Base-by-base conservation (phyloP, 1,140 invertebrate genomes). In the Plutomurus gul region DNA sequence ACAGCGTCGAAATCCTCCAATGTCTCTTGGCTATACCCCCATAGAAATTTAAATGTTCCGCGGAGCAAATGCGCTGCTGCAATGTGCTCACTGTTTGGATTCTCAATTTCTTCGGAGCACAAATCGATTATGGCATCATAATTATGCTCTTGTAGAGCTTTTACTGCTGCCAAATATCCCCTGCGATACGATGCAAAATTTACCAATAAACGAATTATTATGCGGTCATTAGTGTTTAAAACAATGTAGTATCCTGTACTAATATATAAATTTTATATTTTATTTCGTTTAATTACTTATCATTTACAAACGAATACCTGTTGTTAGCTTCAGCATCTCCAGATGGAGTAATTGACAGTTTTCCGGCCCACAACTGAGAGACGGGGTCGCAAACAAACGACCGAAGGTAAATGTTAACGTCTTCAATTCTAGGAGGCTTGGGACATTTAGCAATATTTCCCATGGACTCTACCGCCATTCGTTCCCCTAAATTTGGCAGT, bases 21-120 rank as follows among this genome's bases (percentile, higher is more conserved):
- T 13, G 51, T 47, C 3, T 76, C 47, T 18, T 20, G 33, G 16
- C 49, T 37, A 40, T 49, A 51, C 7, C 51, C 51, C 75, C 30
- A 76, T 4, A 76, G 25, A 1, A 60, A 49, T 49, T 49, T 46
- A 20, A 47, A 47, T n/a, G 72, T 74, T 36, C 72, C 72, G 5
- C 72, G 25, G 1, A 74, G 43, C 0, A 74, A 33, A 33, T 47
- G 36, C 3, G 40, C 27, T 11, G 36, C 30, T 10, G 18, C 13
- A 7, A 56, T 13, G 25, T 43, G 27, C 5, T 20, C 43, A 39
- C 43, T 51, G 7, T 27, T 10, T 18, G 46, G 4, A 37, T 60
- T 76, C 13, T 51, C 25, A 2, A 76, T 36, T 36, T 65, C 75
- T 6, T 65, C 75, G 13, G n/a, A n/a, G 13, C 75, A 76, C n/a